Percentiles rank a stretch among this genome's conserved stretches.
Conservation (phyloP, 2,888 invertebrate genomes). For the Zeuzera pyrina region DNA sequence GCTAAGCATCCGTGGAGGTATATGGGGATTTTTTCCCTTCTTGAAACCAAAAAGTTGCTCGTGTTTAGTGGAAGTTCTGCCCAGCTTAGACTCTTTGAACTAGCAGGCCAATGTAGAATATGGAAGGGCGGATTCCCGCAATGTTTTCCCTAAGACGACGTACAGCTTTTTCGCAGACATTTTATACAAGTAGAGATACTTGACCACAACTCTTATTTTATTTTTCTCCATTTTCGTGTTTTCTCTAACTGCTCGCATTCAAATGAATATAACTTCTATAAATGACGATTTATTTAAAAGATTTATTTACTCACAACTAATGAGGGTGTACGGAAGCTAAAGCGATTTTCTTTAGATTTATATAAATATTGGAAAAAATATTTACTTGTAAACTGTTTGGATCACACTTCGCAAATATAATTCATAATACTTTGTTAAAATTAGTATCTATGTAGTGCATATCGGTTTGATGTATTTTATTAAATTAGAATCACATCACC, state of each 20-base stretch:
- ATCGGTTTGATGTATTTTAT: too few species aligned
- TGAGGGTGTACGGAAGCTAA: too few species aligned
- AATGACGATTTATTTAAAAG: too few species aligned
- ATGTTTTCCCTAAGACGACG: conserved; percentile 8
- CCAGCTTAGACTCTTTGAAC: conserved; percentile 11
- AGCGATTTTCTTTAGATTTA: too few species aligned
- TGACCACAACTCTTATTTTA: conserved; percentile 12
- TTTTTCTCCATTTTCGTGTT: conserved; percentile 13
- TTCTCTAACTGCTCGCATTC: conserved; percentile 7
- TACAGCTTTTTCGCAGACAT: conserved; percentile 14
- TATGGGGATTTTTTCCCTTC: conserved; percentile 10
- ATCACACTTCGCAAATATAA: too few species aligned
- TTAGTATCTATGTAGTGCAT: too few species aligned
- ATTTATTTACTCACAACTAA: too few species aligned
- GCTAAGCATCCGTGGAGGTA: conserved; percentile 11
- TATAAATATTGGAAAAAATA: too few species aligned
- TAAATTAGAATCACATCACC: too few species aligned
- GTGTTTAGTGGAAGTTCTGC: conserved; percentile 8
- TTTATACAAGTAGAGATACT: conserved; percentile 13
- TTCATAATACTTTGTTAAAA: too few species aligned
- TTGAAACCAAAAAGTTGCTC: too few species aligned
- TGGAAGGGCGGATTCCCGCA: conserved; percentile 8
- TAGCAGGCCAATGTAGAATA: conserved; percentile 12
- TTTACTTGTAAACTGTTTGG: too few species aligned
- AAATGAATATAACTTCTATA: conserved; percentile 7